Conservation (phyloP, 2,888 invertebrate genomes). For the Latrodectus elegans region DNA sequence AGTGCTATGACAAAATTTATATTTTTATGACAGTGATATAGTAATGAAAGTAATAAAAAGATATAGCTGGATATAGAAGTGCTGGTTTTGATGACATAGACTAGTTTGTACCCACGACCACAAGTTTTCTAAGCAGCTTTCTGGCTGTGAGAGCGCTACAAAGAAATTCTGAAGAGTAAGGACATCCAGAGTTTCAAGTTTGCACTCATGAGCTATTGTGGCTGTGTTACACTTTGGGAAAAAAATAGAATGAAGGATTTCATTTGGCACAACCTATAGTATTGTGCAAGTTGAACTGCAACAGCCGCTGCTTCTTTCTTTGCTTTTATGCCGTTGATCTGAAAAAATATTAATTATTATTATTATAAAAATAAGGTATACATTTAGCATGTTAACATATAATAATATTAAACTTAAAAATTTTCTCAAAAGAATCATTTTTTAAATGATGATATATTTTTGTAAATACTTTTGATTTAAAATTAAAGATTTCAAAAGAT, state of each 20-base stretch:
- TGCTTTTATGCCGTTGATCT: conserved; percentile 71
- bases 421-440: no score
- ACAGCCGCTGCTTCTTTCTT: conserved; percentile 70
- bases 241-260: conserved; percentile 45
- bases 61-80: conserved; percentile 45
- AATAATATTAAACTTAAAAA: no score
- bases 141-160: conserved; percentile 33
- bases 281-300: conserved; percentile 69
- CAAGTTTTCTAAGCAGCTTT: conserved; percentile 55
- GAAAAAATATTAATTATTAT: background rate
- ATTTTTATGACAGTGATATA: background rate
- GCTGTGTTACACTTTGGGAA: conserved; percentile 50
- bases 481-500: no score
- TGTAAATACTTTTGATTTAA: no score
- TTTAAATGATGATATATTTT: no score
- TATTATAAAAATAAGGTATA: no score
- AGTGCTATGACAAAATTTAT: background rate
- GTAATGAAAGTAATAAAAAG: conserved; percentile 20
- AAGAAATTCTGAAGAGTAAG: conserved; percentile 51
- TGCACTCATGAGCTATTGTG: conserved; percentile 54
- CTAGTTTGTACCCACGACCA: conserved; percentile 67
- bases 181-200: conserved; percentile 57
- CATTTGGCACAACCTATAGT: conserved; percentile 58
- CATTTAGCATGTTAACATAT: no score
- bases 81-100: conserved; percentile 50